Evolutionary conservation across 2,888 invertebrate species (phyloP).

Genomic region (Phengaris arion): DNA sequence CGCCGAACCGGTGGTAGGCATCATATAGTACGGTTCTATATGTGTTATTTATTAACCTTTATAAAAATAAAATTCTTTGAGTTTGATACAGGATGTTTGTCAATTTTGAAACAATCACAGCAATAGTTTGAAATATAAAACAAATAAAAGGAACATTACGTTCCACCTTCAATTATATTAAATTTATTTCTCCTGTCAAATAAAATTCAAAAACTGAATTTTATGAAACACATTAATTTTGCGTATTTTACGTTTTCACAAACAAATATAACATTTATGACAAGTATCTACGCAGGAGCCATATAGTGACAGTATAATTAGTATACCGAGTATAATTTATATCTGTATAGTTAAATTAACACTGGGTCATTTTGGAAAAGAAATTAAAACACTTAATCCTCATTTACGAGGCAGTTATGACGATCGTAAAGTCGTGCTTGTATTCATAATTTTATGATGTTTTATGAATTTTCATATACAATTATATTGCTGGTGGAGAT

Average conservation of each 20-base stretch:
- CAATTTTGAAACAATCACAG: neutral
- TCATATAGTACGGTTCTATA: too few species aligned
- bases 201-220: constrained; percentile 52
- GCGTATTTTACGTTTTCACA: constrained; percentile 43
- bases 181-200: constrained; percentile 28
- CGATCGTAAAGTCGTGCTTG: constrained; percentile 64
- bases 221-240: constrained; percentile 50
- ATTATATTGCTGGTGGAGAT: neutral
- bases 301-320: constrained; percentile 71
- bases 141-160: neutral
- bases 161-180: neutral
- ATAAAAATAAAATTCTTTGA: too few species aligned
- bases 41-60: too few species aligned
- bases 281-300: constrained; percentile 54
- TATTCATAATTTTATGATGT: constrained; percentile 55
- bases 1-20: too few species aligned
- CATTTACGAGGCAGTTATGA: constrained; percentile 78
- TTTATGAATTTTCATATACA: constrained; percentile 36
- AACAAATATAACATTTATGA: constrained; percentile 75
- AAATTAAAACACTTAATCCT: constrained; percentile 76
- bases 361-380: constrained; percentile 68
- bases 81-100: too few species aligned
- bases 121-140: neutral
- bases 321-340: constrained; percentile 39
- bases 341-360: constrained; percentile 64